A percentile compares a stretch with the other conserved stretches of the same genome.
phyloP scores from a whole-genome alignment of 2,888 invertebrate species.

The Pinctada fucata region DNA sequence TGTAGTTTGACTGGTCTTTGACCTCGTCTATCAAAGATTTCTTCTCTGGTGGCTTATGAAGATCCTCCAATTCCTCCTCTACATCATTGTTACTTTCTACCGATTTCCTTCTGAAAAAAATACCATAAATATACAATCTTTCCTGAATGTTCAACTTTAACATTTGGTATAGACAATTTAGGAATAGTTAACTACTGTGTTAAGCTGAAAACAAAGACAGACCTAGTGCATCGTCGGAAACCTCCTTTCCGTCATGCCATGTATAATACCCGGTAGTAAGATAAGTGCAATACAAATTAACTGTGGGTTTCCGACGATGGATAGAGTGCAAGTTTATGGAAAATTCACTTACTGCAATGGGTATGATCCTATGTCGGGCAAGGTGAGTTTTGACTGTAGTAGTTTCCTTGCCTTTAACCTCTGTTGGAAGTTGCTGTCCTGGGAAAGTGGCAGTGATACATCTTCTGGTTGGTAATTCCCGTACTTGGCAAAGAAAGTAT shows the following conservation, averaged over 20 bases:
- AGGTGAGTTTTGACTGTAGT: background rate
- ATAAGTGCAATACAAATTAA: too few species aligned
- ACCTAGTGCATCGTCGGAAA: too few species aligned
- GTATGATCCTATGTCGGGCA: constrained; percentile 6
- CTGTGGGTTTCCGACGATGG: too few species aligned
- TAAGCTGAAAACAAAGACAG: too few species aligned
- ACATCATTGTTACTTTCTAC: background rate
- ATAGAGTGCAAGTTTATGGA: too few species aligned
- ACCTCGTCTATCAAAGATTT: constrained; percentile 44
- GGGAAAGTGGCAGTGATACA: background rate
- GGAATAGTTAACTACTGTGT: constrained; percentile 1
- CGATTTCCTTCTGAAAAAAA: background rate
- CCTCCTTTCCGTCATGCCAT: too few species aligned
- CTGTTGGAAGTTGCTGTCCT: background rate
- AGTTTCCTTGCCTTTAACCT: background rate
- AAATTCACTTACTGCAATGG: background rate
- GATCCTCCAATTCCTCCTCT: background rate
- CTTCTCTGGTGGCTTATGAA: constrained; percentile 1
- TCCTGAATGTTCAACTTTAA: constrained; percentile 17
- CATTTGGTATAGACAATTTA: constrained; percentile 2
- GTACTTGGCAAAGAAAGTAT: constrained; percentile 30
- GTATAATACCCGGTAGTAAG: too few species aligned
- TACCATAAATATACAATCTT: background rate
- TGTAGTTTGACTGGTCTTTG: constrained; percentile 48
- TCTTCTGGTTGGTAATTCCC: constrained; percentile 20